Percentiles rank a stretch among this genome's conserved stretches.
Conservation (phyloP, 2,888 invertebrate species). For the Liposcelis brunnea region DNA sequence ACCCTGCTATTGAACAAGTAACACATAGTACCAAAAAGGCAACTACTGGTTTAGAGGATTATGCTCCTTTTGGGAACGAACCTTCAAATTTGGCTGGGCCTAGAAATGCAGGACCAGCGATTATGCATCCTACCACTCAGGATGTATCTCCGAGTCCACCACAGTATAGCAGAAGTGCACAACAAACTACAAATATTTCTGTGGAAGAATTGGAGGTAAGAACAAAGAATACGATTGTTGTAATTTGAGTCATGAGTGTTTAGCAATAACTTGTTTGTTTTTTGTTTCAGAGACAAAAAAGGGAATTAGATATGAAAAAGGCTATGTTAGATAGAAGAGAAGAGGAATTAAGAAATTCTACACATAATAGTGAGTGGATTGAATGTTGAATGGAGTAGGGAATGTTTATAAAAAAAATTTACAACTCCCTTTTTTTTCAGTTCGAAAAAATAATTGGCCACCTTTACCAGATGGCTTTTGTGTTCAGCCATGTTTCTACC, state of each 20-base stretch:
- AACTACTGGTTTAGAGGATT: slow-evolving; percentile 71
- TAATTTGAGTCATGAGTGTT: slow-evolving; percentile 3
- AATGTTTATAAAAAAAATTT: neutral
- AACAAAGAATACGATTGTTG: slow-evolving; percentile 44
- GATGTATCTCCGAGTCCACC: slow-evolving; percentile 28
- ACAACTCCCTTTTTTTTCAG: too few relatives aligned
- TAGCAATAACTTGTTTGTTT: slow-evolving; percentile 12
- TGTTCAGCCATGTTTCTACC: slow-evolving; percentile 96
- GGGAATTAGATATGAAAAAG: slow-evolving; percentile 82
- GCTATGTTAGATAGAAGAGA: slow-evolving; percentile 75
- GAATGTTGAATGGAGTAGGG: neutral
- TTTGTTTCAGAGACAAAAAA: slow-evolving; percentile 50
- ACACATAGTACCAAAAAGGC: slow-evolving; percentile 55
- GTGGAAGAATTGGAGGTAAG: slow-evolving; percentile 41
- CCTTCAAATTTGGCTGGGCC: slow-evolving; percentile 22
- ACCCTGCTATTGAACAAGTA: slow-evolving; percentile 86
- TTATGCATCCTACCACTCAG: slow-evolving; percentile 61
- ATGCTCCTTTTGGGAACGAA: slow-evolving; percentile 76
- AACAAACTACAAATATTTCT: slow-evolving; percentile 33
- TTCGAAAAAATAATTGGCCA: slow-evolving; percentile 91
- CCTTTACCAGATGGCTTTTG: slow-evolving; percentile 86
- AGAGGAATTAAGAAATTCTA: slow-evolving; percentile 53
- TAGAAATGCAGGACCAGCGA: slow-evolving; percentile 48
- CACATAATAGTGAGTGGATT: slow-evolving; percentile 28
- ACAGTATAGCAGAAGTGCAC: slow-evolving; percentile 44